phyloP scores from a whole-genome alignment of 2,797 vertebrate genomes.

The Ctenopoma multispine region DNA sequence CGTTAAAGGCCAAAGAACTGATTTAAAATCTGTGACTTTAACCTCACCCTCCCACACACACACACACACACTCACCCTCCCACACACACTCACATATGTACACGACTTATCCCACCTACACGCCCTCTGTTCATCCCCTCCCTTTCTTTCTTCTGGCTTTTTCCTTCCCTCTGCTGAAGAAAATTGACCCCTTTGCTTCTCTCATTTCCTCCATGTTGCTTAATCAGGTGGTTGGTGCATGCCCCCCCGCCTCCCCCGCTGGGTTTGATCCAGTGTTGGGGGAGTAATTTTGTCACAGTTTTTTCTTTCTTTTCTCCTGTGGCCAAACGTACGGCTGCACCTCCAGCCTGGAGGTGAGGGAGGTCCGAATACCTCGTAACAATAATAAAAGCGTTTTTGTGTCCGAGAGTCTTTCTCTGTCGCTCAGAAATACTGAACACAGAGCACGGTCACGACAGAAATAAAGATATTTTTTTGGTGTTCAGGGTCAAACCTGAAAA shows the following conservation, averaged over 20 bases:
- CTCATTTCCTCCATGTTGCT: slow-evolving; percentile 73
- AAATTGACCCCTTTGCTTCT: slow-evolving; percentile 62
- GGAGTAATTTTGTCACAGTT: slow-evolving; percentile 56
- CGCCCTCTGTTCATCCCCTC: slow-evolving; percentile 23
- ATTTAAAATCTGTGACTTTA: slow-evolving; percentile 84
- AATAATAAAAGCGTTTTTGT: too few relatives aligned
- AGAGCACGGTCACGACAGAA: too few relatives aligned
- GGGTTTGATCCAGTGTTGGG: slow-evolving; percentile 59
- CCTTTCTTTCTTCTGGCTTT: slow-evolving; percentile 43
- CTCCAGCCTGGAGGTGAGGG: slow-evolving; percentile 10
- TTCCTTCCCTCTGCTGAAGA: slow-evolving; percentile 43
- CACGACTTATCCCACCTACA: slow-evolving; percentile 44
- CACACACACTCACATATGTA: slow-evolving; percentile 41
- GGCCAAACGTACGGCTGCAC: slow-evolving; percentile 38
- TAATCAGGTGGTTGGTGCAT: slow-evolving; percentile 59
- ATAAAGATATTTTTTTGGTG: too few relatives aligned
- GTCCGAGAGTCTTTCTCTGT: too few relatives aligned
- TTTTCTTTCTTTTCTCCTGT: slow-evolving; percentile 1
- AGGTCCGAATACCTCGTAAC: not conserved
- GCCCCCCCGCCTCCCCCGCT: slow-evolving; percentile 12
- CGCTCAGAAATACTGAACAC: too few relatives aligned
- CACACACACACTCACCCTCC: slow-evolving; percentile 45
- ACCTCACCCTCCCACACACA: slow-evolving; percentile 36
- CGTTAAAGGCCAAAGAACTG: slow-evolving; percentile 77
- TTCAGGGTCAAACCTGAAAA: too few relatives aligned